Evolutionary conservation across 2,113 vertebrate species (phyloP), one percentile per base, ranked within the genome.

Genomic region (Dicentrarchus labrax): DNA sequence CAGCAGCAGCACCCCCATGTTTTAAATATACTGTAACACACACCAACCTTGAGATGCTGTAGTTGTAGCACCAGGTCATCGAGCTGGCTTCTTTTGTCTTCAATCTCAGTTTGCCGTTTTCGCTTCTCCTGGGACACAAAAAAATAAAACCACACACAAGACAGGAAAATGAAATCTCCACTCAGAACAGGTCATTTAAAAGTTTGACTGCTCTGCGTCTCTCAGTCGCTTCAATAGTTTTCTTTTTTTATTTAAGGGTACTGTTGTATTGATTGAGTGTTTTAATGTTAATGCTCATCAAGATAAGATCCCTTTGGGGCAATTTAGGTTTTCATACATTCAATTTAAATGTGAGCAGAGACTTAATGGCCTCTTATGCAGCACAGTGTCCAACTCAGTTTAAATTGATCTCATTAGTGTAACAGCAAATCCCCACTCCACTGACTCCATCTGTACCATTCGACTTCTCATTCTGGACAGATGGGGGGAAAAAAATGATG

Each of bases 71-170:
- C 97, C 93, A 98, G 96, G 76, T 98, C 97, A 77, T 99, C 98
- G 5, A 99, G 96, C 94, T 99, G 97, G 66, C 96, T 95, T 87
- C 98, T 95, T 93, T 98, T 99, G 89, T 96, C 96, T 94, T 99
- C 97, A 91, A 99, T 99, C 94, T 98, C 98, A 47, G 96, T 95
- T 96, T 99, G 98, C 41, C 97, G 94, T 95, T 98, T 99, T 89
- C 97, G 95, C 94, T 99, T 99, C 94, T 99, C 98, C 98, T 99
- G 95, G 50, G 90, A 91, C 91, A 95, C 91, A 94, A 82, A 81
- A 87, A 86, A 24, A 78, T 13, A 45, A 22, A 67, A 36, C 69
- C 47, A 39, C 21, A 24, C 17, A 60, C 5, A 6, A 30, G 13
- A 21, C 2, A 50, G 21, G 4, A n/a, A 21, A 51, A 62, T 38